phyloP scores from a whole-genome alignment of 2,888 invertebrate species.

The Epinotia demarniana region DNA sequence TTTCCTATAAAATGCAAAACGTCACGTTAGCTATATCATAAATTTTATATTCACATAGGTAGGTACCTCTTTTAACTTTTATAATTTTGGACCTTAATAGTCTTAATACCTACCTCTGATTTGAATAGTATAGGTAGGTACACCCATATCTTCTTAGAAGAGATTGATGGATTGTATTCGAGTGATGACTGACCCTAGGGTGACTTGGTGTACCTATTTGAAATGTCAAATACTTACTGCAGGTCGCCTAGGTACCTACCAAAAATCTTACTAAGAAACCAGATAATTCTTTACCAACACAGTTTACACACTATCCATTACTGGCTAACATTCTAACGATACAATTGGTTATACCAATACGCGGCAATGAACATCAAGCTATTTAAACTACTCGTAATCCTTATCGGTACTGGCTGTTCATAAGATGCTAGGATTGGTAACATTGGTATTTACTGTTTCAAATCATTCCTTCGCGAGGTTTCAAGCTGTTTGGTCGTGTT shows the following conservation, averaged over 20 bases:
- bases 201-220: neutral
- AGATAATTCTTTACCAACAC: neutral
- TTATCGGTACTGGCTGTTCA: neutral
- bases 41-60: too few species aligned
- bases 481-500: constrained; percentile 20
- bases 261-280: neutral
- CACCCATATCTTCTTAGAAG: too few species aligned
- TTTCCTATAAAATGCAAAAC: neutral
- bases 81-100: too few species aligned
- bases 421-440: neutral
- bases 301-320: neutral
- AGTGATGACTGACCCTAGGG: too few species aligned
- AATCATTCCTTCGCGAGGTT: constrained; percentile 30
- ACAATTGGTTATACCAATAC: neutral
- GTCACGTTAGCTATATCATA: too few species aligned
- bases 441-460: constrained; percentile 8
- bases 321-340: neutral
- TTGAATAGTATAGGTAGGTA: too few species aligned
- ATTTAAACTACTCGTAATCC: neutral
- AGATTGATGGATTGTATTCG: too few species aligned
- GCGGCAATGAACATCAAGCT: constrained; percentile 7
- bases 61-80: too few species aligned
- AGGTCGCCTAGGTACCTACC: neutral
- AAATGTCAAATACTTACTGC: too few species aligned
- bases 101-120: too few species aligned